Base-by-base conservation (phyloP, 2,888 invertebrate species). In the Spodoptera exigua region DNA sequence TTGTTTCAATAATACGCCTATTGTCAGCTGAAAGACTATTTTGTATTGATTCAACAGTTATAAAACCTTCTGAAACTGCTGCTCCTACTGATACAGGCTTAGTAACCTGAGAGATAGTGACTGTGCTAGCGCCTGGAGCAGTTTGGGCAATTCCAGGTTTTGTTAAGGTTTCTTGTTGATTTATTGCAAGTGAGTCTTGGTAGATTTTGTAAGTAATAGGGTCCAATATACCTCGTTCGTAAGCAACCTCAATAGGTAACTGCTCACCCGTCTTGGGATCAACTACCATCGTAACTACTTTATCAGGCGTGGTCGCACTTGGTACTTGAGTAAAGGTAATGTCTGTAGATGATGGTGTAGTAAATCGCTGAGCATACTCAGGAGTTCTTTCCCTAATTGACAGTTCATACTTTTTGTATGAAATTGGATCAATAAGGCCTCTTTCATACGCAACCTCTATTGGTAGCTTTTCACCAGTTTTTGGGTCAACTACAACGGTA, bases 211-310 rank as follows among this genome's bases (percentile, higher is more conserved):
- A 80, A 3, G 82, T 76, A 9, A 70, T 39, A 95, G 89, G 56
- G 62, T 85, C 83, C 45, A 85, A 52, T 10, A 85, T 61, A 7
- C 97, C 97, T 65, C 95, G 95, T 80, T 96, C 95, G 61, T 96
- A 82, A 10, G 89, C 90, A 21, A 85, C 96, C 82, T 97, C 96
- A 48, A 97, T 95, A 7, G 97, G 96, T 62, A 98, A 92, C 77
- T 96, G 95, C 82, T 97, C 95, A 3, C 97, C 97, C 3, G 97
- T 96, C 76, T 95, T 95, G 2, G 97, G 97, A 88, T 98, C 97
- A 51, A 95, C 90, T 93, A 82, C 58, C 73, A 79, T 70, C 7
- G 80, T 81, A 16, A 80, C 43, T 5, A 65, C 44, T 27, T 76
- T 74, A 18, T 79, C 77, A 10, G 79, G 90, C 81, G 74, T 72